A percentile compares a stretch with the other conserved stretches of the same genome.
Evolutionary conservation across 2,113 vertebrate species (phyloP).

Genomic region (Stercorarius parasiticus): DNA sequence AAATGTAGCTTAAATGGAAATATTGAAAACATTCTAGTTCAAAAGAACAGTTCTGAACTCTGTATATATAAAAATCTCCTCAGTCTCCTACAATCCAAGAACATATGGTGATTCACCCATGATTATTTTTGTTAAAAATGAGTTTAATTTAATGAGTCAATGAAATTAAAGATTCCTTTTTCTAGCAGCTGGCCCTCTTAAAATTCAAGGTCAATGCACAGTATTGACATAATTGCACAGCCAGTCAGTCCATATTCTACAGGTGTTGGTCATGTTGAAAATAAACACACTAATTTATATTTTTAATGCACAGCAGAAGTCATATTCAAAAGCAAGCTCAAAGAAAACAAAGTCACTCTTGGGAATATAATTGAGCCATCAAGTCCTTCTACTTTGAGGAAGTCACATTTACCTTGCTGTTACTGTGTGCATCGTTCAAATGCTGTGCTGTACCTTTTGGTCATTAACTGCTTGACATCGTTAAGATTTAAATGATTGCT

Average conservation of each 20-base stretch:
- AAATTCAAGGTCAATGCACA: slow-evolving; percentile 30
- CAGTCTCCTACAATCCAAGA: slow-evolving; percentile 8
- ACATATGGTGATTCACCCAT: slow-evolving; percentile 10
- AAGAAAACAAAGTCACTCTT: not conserved
- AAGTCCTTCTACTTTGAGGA: not conserved
- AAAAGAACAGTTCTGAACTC: not conserved
- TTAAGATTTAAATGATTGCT: not conserved
- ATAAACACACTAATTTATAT: not conserved
- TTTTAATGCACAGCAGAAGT: not conserved
- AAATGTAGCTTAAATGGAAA: not conserved
- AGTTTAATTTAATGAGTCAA: slow-evolving; percentile 30
- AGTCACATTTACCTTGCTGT: not conserved
- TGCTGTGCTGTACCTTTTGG: not conserved
- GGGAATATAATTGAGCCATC: not conserved
- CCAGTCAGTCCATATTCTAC: not conserved
- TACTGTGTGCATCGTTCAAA: not conserved
- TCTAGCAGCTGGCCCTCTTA: not conserved
- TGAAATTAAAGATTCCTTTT: slow-evolving; percentile 18
- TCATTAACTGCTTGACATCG: not conserved
- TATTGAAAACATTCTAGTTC: not conserved
- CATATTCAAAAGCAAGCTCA: not conserved
- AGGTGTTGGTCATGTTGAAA: not conserved
- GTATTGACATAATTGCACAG: not conserved
- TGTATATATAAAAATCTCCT: not conserved
- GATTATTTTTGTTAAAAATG: slow-evolving; percentile 31